These are phyloP conservation scores for Cladorhizidae sp. DNA, from an alignment of 37 sponge, comb jelly and placozoan species.

Conservation along the genomic window DNA sequence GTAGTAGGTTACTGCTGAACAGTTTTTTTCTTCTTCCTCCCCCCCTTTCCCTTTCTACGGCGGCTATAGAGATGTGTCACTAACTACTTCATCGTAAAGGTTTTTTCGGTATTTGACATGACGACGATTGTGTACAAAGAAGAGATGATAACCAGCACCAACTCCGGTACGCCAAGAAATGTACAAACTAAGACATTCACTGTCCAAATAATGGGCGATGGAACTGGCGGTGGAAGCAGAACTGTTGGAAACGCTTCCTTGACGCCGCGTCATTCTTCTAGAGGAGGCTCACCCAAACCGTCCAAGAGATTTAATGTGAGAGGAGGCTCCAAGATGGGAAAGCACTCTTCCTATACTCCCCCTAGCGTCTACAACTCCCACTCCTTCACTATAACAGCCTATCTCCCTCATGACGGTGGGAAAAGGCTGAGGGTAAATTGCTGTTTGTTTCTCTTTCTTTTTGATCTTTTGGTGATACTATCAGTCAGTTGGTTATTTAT, in stretches of 20 bases:
- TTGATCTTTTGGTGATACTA: too few species aligned
- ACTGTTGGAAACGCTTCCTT: background rate
- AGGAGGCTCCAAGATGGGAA: background rate
- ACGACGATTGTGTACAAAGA: constrained; percentile 37
- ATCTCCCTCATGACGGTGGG: constrained; percentile 59
- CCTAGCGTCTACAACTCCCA: constrained; percentile 23
- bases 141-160: constrained; percentile 30
- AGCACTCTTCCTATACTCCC: background rate
- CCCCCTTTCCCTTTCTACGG: too few species aligned
- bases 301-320: constrained; percentile 22
- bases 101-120: too few species aligned
- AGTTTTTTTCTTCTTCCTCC: too few species aligned
- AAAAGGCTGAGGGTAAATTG: constrained; percentile 54
- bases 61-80: too few species aligned
- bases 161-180: constrained; percentile 10
- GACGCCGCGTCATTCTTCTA: background rate
- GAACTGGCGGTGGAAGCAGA: background rate
- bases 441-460: too few species aligned
- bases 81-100: too few species aligned
- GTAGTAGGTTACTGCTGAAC: too few species aligned
- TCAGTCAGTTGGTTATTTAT: too few species aligned
- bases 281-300: constrained; percentile 37
- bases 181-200: constrained; percentile 15
- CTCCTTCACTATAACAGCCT: constrained; percentile 66
- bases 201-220: constrained; percentile 22